phyloP scores from a whole-genome alignment of 1,140 invertebrate species.

The Brachionus paranguensis region DNA sequence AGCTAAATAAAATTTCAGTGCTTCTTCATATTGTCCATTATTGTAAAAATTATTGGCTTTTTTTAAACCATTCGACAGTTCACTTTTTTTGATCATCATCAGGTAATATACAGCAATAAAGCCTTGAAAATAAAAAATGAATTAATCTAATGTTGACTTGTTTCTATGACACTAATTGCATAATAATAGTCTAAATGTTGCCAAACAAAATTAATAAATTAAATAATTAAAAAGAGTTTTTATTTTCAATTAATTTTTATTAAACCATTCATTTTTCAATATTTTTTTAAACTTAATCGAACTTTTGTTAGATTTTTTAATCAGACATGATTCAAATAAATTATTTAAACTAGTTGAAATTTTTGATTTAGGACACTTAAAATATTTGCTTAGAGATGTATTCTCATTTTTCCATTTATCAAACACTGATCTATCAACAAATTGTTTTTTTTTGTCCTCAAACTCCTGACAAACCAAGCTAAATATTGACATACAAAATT shows the following conservation, averaged over 20 bases:
- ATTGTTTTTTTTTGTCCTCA: neutral
- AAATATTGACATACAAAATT: conserved; percentile 23
- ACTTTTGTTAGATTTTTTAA: neutral
- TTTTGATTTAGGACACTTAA: neutral
- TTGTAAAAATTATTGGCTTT: neutral
- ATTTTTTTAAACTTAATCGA: conserved; percentile 1
- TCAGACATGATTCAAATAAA: neutral
- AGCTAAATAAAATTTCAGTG: neutral
- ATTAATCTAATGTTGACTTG: neutral
- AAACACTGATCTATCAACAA: neutral
- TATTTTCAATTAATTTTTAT: neutral
- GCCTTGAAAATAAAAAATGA: neutral
- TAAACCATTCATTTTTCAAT: conserved; percentile 7
- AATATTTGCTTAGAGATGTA: neutral
- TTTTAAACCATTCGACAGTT: neutral
- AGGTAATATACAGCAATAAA: neutral
- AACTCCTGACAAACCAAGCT: neutral
- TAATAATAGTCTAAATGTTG: neutral
- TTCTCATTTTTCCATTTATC: conserved; percentile 19
- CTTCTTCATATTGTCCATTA: neutral
- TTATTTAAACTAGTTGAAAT: neutral
- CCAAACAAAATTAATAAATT: neutral
- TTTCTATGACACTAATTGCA: neutral
- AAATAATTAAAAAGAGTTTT: neutral
- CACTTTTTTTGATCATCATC: neutral